These are phyloP conservation scores for Poecilia latipinna DNA, from an alignment of 2,113 vertebrate species.

Conservation along the genomic window DNA sequence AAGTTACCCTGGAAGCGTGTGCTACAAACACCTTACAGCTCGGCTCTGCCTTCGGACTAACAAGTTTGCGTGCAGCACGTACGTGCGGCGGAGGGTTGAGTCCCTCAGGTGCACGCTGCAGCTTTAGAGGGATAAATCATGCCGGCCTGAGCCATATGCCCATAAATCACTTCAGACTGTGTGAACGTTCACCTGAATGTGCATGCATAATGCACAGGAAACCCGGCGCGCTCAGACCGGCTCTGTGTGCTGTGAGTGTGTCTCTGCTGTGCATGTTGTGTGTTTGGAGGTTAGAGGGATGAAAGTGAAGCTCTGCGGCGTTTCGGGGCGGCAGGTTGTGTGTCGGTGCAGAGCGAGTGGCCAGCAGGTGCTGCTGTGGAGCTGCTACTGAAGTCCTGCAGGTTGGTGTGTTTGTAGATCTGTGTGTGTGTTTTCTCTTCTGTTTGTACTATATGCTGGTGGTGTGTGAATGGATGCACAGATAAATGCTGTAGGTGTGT, in stretches of 20 bases:
- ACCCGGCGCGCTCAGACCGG: conserved; percentile 15
- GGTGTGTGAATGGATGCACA: conserved; percentile 25
- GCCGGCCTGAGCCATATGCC: conserved; percentile 47
- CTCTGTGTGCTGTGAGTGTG: neutral
- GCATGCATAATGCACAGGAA: conserved; percentile 27
- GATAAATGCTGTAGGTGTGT: conserved; percentile 45
- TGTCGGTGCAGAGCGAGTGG: neutral
- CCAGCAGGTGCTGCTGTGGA: conserved; percentile 71
- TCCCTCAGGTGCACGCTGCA: conserved; percentile 65
- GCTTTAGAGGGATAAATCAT: conserved; percentile 71
- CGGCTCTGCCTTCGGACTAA: conserved; percentile 36
- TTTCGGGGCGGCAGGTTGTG: conserved; percentile 2
- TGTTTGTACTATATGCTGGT: conserved; percentile 17
- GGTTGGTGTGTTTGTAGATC: neutral
- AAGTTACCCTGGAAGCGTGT: conserved; percentile 6
- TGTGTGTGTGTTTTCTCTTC: neutral
- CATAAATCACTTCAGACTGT: conserved; percentile 68
- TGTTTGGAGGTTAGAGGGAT: conserved; percentile 16
- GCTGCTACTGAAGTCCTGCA: conserved; percentile 6
- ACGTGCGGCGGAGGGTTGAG: conserved; percentile 24
- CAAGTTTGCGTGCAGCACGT: conserved; percentile 42
- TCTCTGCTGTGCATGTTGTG: neutral
- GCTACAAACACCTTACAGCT: conserved; percentile 1
- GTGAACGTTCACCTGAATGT: conserved; percentile 13
- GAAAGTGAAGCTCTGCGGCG: conserved; percentile 7